Conservation (phyloP, 2,797 vertebrate species). For the Paramormyrops hopkinsi region DNA sequence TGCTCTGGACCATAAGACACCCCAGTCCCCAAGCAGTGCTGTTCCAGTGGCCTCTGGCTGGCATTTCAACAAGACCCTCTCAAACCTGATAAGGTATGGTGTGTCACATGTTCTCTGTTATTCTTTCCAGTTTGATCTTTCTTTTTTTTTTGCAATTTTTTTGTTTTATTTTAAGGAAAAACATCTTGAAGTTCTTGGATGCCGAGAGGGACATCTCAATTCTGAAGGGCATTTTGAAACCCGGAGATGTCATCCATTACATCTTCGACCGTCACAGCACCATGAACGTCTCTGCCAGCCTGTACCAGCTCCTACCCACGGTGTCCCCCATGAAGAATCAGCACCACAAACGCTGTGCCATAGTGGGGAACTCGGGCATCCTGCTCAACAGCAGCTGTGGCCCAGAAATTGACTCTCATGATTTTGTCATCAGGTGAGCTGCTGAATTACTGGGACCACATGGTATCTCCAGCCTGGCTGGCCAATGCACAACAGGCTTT, state of each 20-base stretch:
- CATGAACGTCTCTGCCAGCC: constrained; percentile 87
- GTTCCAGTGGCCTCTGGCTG: constrained; percentile 35
- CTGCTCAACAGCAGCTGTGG: constrained; percentile 90
- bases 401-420: constrained; percentile 81
- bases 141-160: not conserved
- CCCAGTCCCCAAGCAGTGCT: not conserved
- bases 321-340: constrained; percentile 85
- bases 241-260: constrained; percentile 87
- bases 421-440: constrained; percentile 85
- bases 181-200: constrained; percentile 86
- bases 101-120: not conserved
- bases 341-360: constrained; percentile 81
- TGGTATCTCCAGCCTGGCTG: not conserved
- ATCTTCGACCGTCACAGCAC: constrained; percentile 92
- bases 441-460: not conserved
- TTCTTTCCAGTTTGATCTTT: not conserved
- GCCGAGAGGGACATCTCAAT: constrained; percentile 93
- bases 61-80: constrained; percentile 66
- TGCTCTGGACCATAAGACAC: not conserved
- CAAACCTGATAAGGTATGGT: constrained; percentile 59
- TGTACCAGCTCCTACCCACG: constrained; percentile 83
- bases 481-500: not conserved
- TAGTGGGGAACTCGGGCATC: constrained; percentile 91
- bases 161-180: constrained; percentile 64
- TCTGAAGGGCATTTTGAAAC: constrained; percentile 86